These are phyloP conservation scores for Apogon hyalosoma DNA, from an alignment of 2,797 vertebrate species.

Conservation along the genomic window DNA sequence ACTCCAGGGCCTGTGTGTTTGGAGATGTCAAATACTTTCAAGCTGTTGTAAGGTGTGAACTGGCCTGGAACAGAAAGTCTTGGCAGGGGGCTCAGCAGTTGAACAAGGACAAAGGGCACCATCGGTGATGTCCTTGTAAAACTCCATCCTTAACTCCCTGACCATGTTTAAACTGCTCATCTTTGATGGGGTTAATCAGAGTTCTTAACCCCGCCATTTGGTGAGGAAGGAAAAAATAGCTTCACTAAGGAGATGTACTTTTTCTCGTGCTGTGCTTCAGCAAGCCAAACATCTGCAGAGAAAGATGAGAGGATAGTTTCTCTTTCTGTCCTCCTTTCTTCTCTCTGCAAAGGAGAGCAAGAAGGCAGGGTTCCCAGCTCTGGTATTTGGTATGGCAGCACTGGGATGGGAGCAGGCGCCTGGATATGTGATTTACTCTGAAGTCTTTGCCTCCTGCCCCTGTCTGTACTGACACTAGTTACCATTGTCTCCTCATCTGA, in stretches of 20 bases:
- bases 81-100: constrained; percentile 69
- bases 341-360: constrained; percentile 50
- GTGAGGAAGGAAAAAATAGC: constrained; percentile 27
- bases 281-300: constrained; percentile 72
- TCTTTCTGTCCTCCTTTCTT: constrained; percentile 46
- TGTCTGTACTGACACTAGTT: constrained; percentile 76
- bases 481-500: constrained; percentile 81
- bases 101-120: constrained; percentile 71
- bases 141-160: constrained; percentile 54
- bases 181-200: constrained; percentile 66
- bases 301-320: constrained; percentile 63
- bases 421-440: constrained; percentile 77
- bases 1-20: constrained; percentile 71
- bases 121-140: constrained; percentile 61
- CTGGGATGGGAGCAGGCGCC: constrained; percentile 58
- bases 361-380: constrained; percentile 64
- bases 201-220: constrained; percentile 61
- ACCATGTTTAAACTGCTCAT: constrained; percentile 56
- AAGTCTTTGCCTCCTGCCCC: constrained; percentile 76
- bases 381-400: constrained; percentile 73
- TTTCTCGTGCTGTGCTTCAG: constrained; percentile 20
- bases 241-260: constrained; percentile 40
- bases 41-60: constrained; percentile 83
- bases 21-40: constrained; percentile 85
- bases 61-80: constrained; percentile 82